Conservation (phyloP, 2,888 invertebrate genomes). For the Acronicta leporina region DNA sequence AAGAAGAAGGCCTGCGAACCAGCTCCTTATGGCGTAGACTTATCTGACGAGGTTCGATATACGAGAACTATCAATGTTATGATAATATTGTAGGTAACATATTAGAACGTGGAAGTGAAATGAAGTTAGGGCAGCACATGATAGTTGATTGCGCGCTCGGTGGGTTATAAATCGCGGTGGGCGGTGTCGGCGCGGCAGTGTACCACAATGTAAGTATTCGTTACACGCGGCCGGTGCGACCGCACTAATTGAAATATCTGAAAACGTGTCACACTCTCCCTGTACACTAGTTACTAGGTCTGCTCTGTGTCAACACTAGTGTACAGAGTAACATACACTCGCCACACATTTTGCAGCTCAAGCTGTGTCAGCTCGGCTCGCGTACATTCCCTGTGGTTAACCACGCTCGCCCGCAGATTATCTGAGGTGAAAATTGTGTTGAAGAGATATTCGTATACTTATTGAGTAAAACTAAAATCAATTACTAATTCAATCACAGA, state of each 20-base stretch:
- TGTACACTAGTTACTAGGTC: not conserved
- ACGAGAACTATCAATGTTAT: not conserved
- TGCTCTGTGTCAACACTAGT: not conserved
- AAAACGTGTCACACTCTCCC: slow-evolving; percentile 27
- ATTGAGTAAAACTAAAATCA: not conserved
- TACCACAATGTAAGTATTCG: slow-evolving; percentile 39
- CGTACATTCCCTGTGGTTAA: too few species aligned
- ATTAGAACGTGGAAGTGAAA: not conserved
- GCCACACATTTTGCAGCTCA: not conserved
- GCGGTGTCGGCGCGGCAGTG: slow-evolving; percentile 12
- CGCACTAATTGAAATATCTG: slow-evolving; percentile 54
- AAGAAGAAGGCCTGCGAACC: too few species aligned
- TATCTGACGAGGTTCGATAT: too few species aligned
- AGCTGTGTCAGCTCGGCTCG: not conserved
- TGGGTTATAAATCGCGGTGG: slow-evolving; percentile 21
- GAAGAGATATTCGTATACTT: too few species aligned
- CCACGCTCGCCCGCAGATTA: too few species aligned
- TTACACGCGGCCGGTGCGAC: slow-evolving; percentile 40
- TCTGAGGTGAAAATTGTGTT: too few species aligned
- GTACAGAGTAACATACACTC: too few species aligned
- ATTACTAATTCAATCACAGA: not conserved
- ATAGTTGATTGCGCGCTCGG: slow-evolving; percentile 21
- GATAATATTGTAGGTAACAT: not conserved
- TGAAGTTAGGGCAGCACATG: not conserved
- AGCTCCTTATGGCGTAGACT: too few species aligned